phyloP scores from a whole-genome alignment of 2,888 invertebrate species.

The Eupithecia vulgata region DNA sequence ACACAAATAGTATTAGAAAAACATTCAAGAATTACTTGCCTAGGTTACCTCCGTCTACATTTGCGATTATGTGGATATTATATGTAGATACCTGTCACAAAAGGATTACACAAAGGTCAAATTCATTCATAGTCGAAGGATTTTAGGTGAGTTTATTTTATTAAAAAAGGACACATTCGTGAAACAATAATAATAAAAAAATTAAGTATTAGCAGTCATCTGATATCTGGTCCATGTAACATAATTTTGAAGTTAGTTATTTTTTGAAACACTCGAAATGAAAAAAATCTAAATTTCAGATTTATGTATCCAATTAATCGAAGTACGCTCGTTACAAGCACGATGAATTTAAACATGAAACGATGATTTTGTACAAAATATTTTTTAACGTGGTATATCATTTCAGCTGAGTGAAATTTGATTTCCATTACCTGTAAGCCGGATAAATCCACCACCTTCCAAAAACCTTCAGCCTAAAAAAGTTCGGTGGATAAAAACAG shows the following conservation, averaged over 20 bases:
- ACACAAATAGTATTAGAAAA: not conserved
- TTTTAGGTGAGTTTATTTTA: not conserved
- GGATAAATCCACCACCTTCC: conserved; percentile 2
- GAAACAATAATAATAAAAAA: not conserved
- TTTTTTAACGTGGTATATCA: not conserved
- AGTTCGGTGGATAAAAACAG: conserved; percentile 21
- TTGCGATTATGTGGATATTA: not conserved
- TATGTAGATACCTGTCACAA: not conserved
- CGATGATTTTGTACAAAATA: not conserved
- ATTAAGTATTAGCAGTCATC: not conserved
- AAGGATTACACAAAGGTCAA: not conserved
- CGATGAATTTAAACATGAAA: not conserved
- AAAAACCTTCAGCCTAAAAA: conserved; percentile 13
- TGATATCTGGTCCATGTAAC: not conserved
- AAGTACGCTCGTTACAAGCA: not conserved
- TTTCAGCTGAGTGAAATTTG: not conserved
- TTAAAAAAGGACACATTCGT: not conserved
- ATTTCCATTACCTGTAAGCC: conserved; percentile 1
- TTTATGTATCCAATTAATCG: not conserved
- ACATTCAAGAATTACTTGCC: not conserved
- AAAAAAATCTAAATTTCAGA: too few relatives aligned
- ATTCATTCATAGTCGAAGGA: not conserved
- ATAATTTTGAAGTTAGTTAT: not conserved
- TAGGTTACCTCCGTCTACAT: not conserved
- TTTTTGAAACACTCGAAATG: not conserved